Evolutionary conservation across 2,797 vertebrate species (phyloP).

Genomic region (Sebastes ruberrimus): DNA sequence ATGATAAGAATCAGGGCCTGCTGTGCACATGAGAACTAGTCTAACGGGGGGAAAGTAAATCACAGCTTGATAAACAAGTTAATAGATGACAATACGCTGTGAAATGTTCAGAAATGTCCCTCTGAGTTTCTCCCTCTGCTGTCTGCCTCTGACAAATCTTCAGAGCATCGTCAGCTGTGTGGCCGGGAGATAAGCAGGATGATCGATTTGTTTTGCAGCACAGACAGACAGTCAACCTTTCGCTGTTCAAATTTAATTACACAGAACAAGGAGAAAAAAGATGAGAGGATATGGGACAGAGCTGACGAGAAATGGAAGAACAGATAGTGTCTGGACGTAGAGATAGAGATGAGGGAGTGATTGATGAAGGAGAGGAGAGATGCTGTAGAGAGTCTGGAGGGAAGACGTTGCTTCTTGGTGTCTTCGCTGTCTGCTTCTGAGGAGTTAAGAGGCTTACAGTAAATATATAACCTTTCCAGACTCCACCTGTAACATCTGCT

Average conservation of each 20-base stretch:
- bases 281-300: conserved; percentile 34
- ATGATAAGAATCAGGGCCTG: not conserved
- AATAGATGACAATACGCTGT: not conserved
- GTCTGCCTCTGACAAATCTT: not conserved
- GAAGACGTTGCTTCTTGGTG: not conserved
- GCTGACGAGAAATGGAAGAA: conserved; percentile 11
- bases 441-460: not conserved
- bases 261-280: conserved; percentile 34
- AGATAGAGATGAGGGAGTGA: conserved; percentile 2
- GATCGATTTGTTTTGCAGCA: conserved; percentile 75
- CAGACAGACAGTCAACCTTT: conserved; percentile 68
- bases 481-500: conserved; percentile 46
- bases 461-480: not conserved
- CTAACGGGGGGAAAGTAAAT: not conserved
- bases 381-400: not conserved
- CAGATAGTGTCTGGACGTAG: conserved; percentile 7
- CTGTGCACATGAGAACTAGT: not conserved
- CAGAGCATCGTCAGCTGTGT: conserved; percentile 17
- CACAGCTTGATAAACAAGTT: not conserved
- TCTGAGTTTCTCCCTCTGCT: conserved; percentile 7
- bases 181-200: conserved; percentile 61
- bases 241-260: conserved; percentile 68
- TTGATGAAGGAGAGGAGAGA: not conserved
- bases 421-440: not conserved
- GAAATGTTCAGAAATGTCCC: conserved; percentile 3